Base-by-base conservation (phyloP, 1,140 invertebrate species). In the Trichoplusia ni region DNA sequence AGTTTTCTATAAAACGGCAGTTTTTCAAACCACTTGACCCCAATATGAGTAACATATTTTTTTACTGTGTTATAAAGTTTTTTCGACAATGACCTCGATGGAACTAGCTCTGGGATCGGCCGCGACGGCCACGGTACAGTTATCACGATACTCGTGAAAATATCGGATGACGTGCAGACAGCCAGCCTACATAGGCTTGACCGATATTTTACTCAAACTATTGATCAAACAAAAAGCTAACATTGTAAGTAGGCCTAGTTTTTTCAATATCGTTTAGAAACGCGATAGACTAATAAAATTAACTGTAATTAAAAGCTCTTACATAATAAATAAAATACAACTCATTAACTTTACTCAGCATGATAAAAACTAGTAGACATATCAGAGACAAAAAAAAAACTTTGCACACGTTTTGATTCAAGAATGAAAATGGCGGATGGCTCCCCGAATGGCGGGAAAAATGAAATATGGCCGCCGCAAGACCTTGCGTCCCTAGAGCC, bases 401-500 rank as follows among this genome's bases (percentile, higher is more conserved):
- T 65, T 65, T 51, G 27, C 38, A 19, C 38, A 51, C 64, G 38
- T 59, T 58, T 40, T 53, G 38, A 71, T 68, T 64, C 67, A 70
- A 73, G 61, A 69, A 73, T 73, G 71, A 74, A 75, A 79, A 76
- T 75, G 77, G 68, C 66, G 69, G 59, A 66, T 71, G 61, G 60
- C 62, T 78, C 64, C 71, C 69, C 68, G 68, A 59, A 60, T 68
- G 63, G 66, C 66, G 70, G 75, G 72, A 70, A 75, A 79, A 75
- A 77, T 77, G 77, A 77, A 80, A 75, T 75, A 75, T 79, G 75
- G 72, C 68, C 54, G 67, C 72, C 74, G 72, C 72, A 73, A 67
- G 47, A 64, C 67, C 47, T 40, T 38, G 35, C 38, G 54, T 58
- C 67, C 69, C 60, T 40, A 54, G 65, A 63, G 61, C 56, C 60